Base-by-base conservation (phyloP, 1,140 invertebrate species). In the Hyles vespertilio region DNA sequence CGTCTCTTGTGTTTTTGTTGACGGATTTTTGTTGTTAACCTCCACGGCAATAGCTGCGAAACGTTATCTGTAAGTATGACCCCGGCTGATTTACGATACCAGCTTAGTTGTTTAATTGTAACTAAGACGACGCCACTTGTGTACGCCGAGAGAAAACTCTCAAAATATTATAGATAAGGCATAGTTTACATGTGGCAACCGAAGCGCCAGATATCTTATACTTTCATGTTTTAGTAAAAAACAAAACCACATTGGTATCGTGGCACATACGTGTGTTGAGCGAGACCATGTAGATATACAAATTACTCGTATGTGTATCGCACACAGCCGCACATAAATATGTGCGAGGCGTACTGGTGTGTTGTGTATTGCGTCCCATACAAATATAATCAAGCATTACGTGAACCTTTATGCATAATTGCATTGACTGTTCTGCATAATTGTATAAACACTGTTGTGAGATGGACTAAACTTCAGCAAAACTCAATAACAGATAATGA, bases 11-110 rank as follows among this genome's bases (percentile, higher is more conserved):
- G 85, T 84, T 86, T 87, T 86, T 86, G 81, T 87, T 88, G 77
- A 87, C 75, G 84, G 77, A 83, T 84, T 86, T 79, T 84, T 88
- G 79, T 79, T 81, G 72, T 80, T 83, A 77, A 80, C 70, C 72
- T 77, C 80, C 63, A 71, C 68, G 65, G 69, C 77, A 59, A 62
- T 73, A 74, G 65, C 77, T 70, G 74, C 80, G 68, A 78, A 68
- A 82, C 78, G 69, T 81, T 84, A 85, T 84, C 81, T 86, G 85
- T 88, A 88, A 88, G 85, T 88, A 88, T 84, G 79, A 86, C 79
- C 75, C 70, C 79, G 73, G 79, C 79, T 74, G 74, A 82, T 79
- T 83, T 77, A 78, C 71, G 64, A 81, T 77, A 81, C 72, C 76
- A 67, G 70, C 66, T 79, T 62, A 59, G 50, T 43, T 56, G 51